Base-by-base conservation (phyloP, 1,140 invertebrate species). In the Meloidogyne floridensis region DNA sequence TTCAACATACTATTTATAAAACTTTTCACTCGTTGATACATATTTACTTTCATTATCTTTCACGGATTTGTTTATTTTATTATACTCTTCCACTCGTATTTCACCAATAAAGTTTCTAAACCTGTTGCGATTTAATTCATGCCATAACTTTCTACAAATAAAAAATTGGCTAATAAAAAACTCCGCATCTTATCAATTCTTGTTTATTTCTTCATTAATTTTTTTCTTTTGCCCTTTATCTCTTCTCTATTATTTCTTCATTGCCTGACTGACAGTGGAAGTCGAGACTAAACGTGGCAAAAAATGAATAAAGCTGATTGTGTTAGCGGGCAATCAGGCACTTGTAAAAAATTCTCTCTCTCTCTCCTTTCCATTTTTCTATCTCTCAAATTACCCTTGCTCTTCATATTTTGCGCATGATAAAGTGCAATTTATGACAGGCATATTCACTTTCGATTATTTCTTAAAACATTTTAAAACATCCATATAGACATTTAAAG, bases 271-370 rank as follows among this genome's bases (percentile, higher is more conserved):
- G 4, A 59, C 3, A 59, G 11, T 13, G 11, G 54, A 56, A 13
- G 13, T 59, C n/a, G 15, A 65, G 59, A 65, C 59, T n/a, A 65
- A 65, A 65, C 59, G 59, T 65, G 59, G 59, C 59, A 65, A 65
- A 65, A 65, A 65, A 65, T 65, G 15, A n/a, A 65, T n/a, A 6
- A n/a, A 65, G 59, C 59, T 65, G 59, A 6, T n/a, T 65, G n/a
- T 65, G 59, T 7, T n/a, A 65, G n/a, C 7, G 5, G 10, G n/a
- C 3, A 65, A 65, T 65, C 7, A 65, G 59, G 15, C 59, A 65
- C n/a, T 65, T 65, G 5, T 65, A 6, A n/a, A n/a, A 6, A 4
- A 6, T 65, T n/a, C 15, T 65, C 10, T n/a, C 5, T 65, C n/a
- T 65, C 59, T 65, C n/a, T 65, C 6, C 15, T 59, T 59, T n/a